Base-by-base conservation (phyloP, 1,140 invertebrate genomes). In the Drosophila lacertosa region DNA sequence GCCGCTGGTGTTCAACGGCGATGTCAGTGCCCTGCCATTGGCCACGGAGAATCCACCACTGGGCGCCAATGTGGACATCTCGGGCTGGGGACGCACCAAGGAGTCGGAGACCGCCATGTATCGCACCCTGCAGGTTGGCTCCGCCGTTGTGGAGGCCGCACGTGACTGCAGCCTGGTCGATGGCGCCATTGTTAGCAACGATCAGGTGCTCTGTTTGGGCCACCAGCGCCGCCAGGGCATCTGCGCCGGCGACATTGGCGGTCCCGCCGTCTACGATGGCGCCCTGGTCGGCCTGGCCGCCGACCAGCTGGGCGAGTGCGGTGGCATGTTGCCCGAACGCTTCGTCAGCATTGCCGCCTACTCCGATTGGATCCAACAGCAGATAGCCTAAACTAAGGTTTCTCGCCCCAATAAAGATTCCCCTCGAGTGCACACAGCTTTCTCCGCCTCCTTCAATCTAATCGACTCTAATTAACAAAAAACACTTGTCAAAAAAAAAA, bases 31-130 rank as follows among this genome's bases (percentile, higher is more conserved):
- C n/a, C 26, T 89, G 37, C 24, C 75, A 1, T 18, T 90, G 44
- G 74, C 84, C 6, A 3, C 7, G 0, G 16, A 40, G 3, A 22
- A 57, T 16, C 81, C 89, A 2, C 68, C 84, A 3, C 2, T 53
- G 29, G 74, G 53, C 20, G 53, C 50, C 29, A 26, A 33, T 0
- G 69, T 90, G 1, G 82, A 83, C 18, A 74, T 90, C 15, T 90
- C 89, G 6, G 89, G 89, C 59, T 90, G 81, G 81, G 89, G 89
- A 4, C 80, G 89, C 26, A 74, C 63, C 18, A 48, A 68, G 37
- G 68, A 74, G 4, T 9, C 65, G n/a, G 78, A 77, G 0, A 40
- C 7, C 16, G 48, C 80, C 11, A 82, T 83, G 82, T 62, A 86
- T 4, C 78, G 78, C 16, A 74, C 65, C 1, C 53, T 90, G n/a